Percentiles rank a stretch among this genome's conserved stretches.
Evolutionary conservation across 2,888 invertebrate species (phyloP).

Genomic region (Marasmarcha lunaedactyla): DNA sequence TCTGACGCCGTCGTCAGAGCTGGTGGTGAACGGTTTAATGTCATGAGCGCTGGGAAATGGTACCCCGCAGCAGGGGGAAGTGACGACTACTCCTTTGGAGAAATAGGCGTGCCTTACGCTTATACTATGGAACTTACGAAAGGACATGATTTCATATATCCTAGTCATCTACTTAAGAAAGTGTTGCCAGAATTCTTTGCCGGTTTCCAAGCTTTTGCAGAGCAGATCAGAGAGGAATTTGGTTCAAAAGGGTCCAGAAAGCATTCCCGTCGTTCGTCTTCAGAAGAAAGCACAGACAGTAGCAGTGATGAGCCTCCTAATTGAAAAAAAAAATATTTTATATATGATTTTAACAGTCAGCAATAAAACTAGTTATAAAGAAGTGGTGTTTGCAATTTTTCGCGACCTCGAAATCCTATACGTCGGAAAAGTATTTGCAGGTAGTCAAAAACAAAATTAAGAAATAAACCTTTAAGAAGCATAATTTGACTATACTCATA

Average conservation of each 20-base stretch:
- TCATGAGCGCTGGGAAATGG: constrained; percentile 65
- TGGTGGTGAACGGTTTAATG: constrained; percentile 51
- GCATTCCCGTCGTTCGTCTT: too few relatives aligned
- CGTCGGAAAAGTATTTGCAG: too few relatives aligned
- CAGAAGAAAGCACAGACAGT: too few relatives aligned
- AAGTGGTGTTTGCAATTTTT: background rate
- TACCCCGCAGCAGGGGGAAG: constrained; percentile 73
- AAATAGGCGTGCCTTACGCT: constrained; percentile 59
- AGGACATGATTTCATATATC: constrained; percentile 75
- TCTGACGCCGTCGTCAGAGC: constrained; percentile 45
- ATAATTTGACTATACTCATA: too few relatives aligned
- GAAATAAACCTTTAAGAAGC: too few relatives aligned
- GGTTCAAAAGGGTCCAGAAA: constrained; percentile 1
- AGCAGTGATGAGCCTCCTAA: too few relatives aligned
- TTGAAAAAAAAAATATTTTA: too few relatives aligned
- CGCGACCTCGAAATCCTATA: background rate
- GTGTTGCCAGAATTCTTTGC: constrained; percentile 45
- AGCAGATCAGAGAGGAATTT: constrained; percentile 40
- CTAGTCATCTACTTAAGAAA: constrained; percentile 41
- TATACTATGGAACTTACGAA: constrained; percentile 74
- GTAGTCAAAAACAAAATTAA: too few relatives aligned
- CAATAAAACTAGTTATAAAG: background rate
- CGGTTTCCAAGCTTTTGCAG: constrained; percentile 41
- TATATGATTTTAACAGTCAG: too few relatives aligned
- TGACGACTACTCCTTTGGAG: constrained; percentile 72